Evolutionary conservation across 2,888 invertebrate species (phyloP).

Genomic region (Agriotes lineatus): DNA sequence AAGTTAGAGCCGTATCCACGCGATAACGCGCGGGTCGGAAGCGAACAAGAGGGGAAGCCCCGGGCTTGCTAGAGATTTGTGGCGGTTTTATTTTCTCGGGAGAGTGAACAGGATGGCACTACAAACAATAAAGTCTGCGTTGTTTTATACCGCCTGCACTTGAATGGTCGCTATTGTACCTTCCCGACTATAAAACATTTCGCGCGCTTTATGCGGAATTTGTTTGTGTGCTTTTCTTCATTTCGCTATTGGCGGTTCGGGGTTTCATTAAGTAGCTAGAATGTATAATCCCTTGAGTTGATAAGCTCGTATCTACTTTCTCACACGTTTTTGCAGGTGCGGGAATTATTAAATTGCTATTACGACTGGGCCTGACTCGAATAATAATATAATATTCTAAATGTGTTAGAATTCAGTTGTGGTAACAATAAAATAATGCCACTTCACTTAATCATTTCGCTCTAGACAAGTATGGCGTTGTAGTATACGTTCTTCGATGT

Average conservation of each 20-base stretch:
- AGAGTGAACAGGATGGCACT: constrained; percentile 56
- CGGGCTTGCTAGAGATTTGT: constrained; percentile 55
- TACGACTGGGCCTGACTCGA: no score
- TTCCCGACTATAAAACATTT: constrained; percentile 40
- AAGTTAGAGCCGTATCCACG: constrained; percentile 2
- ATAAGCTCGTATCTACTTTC: not conserved
- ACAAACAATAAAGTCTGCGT: constrained; percentile 58
- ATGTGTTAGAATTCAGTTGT: no score
- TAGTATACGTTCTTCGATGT: no score
- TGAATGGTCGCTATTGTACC: constrained; percentile 53
- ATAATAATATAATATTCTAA: no score
- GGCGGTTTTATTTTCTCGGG: constrained; percentile 59
- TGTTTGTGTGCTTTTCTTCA: constrained; percentile 34
- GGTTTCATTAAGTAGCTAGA: constrained; percentile 12
- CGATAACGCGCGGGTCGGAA: constrained; percentile 15
- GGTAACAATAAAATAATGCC: no score
- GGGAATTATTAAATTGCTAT: no score
- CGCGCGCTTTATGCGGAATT: constrained; percentile 28
- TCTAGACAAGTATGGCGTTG: no score
- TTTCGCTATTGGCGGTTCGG: constrained; percentile 6
- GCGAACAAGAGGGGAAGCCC: constrained; percentile 39
- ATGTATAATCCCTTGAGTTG: not conserved
- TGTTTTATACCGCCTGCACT: constrained; percentile 55
- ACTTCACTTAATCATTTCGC: no score
- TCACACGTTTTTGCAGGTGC: not conserved